Evolutionary conservation across 2,113 vertebrate genomes (phyloP), one percentile per base, ranked within the genome.

Genomic region (Caranx ignobilis): DNA sequence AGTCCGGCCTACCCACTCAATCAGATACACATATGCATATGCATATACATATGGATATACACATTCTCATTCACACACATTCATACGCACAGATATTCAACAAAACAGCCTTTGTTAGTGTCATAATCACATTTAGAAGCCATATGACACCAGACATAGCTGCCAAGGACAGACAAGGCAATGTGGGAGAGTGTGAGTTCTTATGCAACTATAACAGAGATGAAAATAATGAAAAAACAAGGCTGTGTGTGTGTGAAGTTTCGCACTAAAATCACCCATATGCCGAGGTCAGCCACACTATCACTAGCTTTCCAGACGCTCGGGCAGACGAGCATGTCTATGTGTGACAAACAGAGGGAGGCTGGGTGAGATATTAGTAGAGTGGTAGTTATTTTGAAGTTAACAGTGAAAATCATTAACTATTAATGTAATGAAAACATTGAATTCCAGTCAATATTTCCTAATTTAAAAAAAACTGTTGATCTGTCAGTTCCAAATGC

Each of bases 241-340:
- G 76, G n/a, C 34, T 62, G 65, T 52, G 15, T 65, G 63, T 75
- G 77, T 77, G 91, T 85, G 81, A 87, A 89, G 89, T 88, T 89
- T 86, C 76, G 84, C 84, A 70, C 81, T 71, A 82, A 87, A 88
- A 87, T 68, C 50, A 60, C 69, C 87, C 88, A 90, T 91, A 93
- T 92, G 92, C 76, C 89, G 77, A 90, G 90, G 90, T 91, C 82
- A 91, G 78, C 48, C 91, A 62, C 86, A 76, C 77, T 83, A 93
- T 90, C 92, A 89, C 88, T 83, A 60, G 88, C 82, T 81, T 89
- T 84, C 71, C 35, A 85, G 45, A 83, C 87, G 77, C 71, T 89
- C 71, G 60, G 61, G 65, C 71, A 82, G 63, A 37, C 43, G 21
- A 52, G 35, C n/a, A n/a, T 70, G 50, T 54, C 52, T 63, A 34